Conservation (phyloP, 2,113 vertebrate species). For the Haplotaxodon microlepis region DNA sequence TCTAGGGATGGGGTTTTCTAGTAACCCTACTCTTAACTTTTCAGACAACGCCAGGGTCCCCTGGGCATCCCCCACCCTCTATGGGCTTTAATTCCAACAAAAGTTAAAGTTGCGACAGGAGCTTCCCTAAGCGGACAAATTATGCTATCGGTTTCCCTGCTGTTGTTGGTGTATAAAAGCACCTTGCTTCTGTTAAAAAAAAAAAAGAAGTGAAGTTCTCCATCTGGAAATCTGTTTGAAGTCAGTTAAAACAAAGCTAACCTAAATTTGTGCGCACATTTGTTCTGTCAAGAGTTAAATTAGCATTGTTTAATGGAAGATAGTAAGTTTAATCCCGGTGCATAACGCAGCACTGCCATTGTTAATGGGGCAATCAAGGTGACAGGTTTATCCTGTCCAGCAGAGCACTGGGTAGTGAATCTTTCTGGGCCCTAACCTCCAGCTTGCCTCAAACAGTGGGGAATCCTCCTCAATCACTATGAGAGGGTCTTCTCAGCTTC, state of each 20-base stretch:
- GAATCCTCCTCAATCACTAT: constrained; percentile 82
- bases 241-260: constrained; percentile 36
- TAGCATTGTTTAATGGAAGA: background rate
- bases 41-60: constrained; percentile 42
- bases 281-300: constrained; percentile 2
- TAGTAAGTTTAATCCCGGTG: background rate
- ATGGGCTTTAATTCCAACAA: constrained; percentile 71
- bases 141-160: constrained; percentile 83
- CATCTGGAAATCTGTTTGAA: constrained; percentile 50
- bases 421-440: constrained; percentile 64
- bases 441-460: constrained; percentile 75
- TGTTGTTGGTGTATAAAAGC: constrained; percentile 68
- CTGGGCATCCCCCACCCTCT: constrained; percentile 46
- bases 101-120: constrained; percentile 65
- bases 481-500: constrained; percentile 73
- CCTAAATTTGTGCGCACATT: constrained; percentile 3
- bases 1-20: constrained; percentile 44
- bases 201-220: background rate
- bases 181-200: constrained; percentile 64
- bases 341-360: background rate
- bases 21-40: constrained; percentile 71
- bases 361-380: constrained; percentile 58
- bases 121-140: constrained; percentile 78
- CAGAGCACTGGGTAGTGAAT: constrained; percentile 74
- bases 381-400: constrained; percentile 79